phyloP scores from a whole-genome alignment of 2,113 vertebrate species.

The Siniperca knerii region DNA sequence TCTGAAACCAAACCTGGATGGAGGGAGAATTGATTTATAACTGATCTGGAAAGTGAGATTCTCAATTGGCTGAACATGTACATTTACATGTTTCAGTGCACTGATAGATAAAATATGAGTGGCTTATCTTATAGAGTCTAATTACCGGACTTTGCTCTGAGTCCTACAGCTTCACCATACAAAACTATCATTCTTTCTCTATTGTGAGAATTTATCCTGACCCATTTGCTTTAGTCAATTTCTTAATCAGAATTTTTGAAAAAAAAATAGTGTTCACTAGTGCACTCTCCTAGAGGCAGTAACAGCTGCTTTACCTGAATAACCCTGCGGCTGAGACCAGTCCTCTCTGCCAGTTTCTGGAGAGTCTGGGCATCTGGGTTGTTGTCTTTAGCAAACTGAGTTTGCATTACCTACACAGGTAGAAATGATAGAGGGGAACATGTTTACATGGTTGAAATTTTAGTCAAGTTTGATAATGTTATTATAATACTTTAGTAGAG shows the following conservation, averaged over 20 bases:
- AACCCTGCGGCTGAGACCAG: constrained; percentile 91
- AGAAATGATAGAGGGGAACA: neutral
- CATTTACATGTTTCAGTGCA: neutral
- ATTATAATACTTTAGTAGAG: neutral
- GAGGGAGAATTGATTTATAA: neutral
- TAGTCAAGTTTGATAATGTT: neutral
- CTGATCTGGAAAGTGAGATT: neutral
- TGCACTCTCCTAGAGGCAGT: neutral
- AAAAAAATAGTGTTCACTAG: neutral
- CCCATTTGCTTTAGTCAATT: neutral
- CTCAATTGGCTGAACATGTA: neutral
- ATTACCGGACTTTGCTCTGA: neutral
- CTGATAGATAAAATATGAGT: no score
- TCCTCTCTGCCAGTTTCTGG: constrained; percentile 96
- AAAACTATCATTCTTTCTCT: neutral
- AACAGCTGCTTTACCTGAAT: constrained; percentile 73
- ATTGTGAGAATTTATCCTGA: neutral
- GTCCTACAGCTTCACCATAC: neutral
- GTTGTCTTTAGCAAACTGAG: constrained; percentile 98
- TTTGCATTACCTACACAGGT: constrained; percentile 94
- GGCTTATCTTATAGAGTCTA: neutral
- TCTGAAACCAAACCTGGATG: constrained; percentile 97
- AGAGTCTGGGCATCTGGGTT: constrained; percentile 98
- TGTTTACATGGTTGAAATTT: neutral
- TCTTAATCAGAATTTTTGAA: no score